A percentile compares a stretch with the other conserved stretches of the same genome.
Conservation (phyloP, 2,888 invertebrate species). For the Therioaphis trifolii region DNA sequence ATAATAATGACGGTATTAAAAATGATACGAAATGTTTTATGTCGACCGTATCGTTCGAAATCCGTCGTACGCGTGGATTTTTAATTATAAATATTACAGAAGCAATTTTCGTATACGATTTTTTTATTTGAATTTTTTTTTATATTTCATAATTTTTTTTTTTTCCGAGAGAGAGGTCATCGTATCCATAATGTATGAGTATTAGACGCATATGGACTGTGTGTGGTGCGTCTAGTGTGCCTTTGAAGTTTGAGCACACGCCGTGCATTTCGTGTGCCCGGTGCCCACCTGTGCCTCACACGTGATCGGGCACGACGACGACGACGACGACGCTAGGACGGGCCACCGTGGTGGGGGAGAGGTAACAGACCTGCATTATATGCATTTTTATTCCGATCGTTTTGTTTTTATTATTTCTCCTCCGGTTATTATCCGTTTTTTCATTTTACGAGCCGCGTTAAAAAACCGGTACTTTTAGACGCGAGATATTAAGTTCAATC, state of each 20-base stretch:
- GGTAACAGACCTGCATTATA: background rate
- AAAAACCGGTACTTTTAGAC: conserved; percentile 22
- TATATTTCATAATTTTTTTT: background rate
- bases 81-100: too few relatives aligned
- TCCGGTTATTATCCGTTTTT: too few relatives aligned
- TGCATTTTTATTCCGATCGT: background rate
- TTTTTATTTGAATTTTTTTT: background rate
- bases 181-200: too few relatives aligned
- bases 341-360: background rate
- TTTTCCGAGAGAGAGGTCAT: background rate
- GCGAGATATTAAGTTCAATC: background rate
- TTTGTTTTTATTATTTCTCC: background rate
- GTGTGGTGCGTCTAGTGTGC: too few relatives aligned
- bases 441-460: background rate
- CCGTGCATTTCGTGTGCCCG: too few relatives aligned
- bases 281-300: background rate
- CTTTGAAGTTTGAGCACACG: too few relatives aligned
- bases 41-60: too few relatives aligned
- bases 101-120: background rate
- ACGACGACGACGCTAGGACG: background rate
- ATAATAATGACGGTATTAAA: background rate
- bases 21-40: too few relatives aligned
- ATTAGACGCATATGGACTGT: too few relatives aligned
- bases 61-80: too few relatives aligned
- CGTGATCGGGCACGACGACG: background rate